phyloP scores from a whole-genome alignment of 2,797 vertebrate genomes.

The Myotis vivesi region DNA sequence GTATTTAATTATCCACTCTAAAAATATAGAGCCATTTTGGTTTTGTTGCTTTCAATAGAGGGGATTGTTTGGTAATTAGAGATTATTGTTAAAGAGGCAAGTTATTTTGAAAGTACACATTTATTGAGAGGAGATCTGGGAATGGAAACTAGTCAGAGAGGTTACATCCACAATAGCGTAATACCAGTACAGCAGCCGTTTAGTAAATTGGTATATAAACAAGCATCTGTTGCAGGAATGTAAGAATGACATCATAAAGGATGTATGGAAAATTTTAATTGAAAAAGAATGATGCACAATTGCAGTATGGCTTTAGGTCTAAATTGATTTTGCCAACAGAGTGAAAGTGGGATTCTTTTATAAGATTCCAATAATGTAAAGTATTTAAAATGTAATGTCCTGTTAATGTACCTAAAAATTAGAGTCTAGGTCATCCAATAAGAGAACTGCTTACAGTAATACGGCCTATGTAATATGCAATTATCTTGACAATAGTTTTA shows the following conservation, averaged over 20 bases:
- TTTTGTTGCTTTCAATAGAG: constrained; percentile 36
- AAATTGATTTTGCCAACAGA: constrained; percentile 86
- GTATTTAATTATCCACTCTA: constrained; percentile 42
- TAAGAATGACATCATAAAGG: constrained; percentile 89
- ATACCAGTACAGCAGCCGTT: constrained; percentile 81
- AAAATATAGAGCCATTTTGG: constrained; percentile 26
- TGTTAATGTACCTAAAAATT: constrained; percentile 87
- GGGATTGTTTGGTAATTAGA: constrained; percentile 53
- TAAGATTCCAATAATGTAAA: constrained; percentile 84
- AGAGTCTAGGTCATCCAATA: constrained; percentile 85
- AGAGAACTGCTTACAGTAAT: constrained; percentile 86
- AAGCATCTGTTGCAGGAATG: constrained; percentile 87
- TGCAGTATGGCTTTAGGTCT: constrained; percentile 84
- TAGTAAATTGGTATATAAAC: constrained; percentile 87
- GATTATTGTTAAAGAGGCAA: constrained; percentile 60
- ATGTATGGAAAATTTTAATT: constrained; percentile 88
- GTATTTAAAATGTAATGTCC: constrained; percentile 88
- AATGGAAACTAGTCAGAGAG: constrained; percentile 75
- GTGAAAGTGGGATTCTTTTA: constrained; percentile 83
- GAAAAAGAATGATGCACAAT: constrained; percentile 87
- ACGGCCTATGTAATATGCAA: constrained; percentile 86
- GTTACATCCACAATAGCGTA: constrained; percentile 78
- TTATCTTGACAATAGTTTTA: constrained; percentile 89
- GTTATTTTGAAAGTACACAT: constrained; percentile 77
- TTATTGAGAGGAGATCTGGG: constrained; percentile 71